Base-by-base conservation (phyloP, 23 tunicate species). In the Corella eumyota region DNA sequence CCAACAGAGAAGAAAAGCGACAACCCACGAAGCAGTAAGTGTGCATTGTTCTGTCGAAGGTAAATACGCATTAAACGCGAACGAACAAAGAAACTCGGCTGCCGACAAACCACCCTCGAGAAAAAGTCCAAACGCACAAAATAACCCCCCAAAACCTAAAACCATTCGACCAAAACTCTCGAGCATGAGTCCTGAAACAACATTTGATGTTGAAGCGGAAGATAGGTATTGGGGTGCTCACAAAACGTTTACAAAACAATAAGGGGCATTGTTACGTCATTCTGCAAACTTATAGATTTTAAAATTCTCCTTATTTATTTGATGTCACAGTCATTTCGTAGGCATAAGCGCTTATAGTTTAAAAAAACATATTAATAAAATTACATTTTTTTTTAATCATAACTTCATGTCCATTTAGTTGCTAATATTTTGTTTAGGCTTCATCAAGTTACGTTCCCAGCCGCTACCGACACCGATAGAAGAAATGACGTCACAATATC, bases 181-280 rank as follows among this genome's bases (percentile, higher is more conserved):
- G n/a, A n/a, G n/a, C n/a, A n/a, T n/a, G n/a, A n/a, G n/a, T n/a
- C 82, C 82, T 40, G 63, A 55, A 11, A 66, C 73, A 7, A 61
- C 49, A 25, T 75, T 75, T 75, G 73, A 44, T 46, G 67, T 75
- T 1, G 82, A 75, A 46, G 82, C 82, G 22, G 82, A 75, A 26
- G 82, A 75, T 56, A 57, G 82, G 36, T 75, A 75, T 46, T 75
- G 82, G 82, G 73, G 58, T 32, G 64, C 82, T 4, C 68, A 32
- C 30, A 51, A 51, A 51, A 7, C 57, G 5, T 19, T 7, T 7
- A 51, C 6, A 25, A 51, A 51, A 15, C 11, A 11, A 40, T 40
- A 40, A 15, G 13, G 11, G 48, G 11, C 48, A 9, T 40, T 11
- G 48, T 40, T 40, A n/a, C 48, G 48, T 11, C 48, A 40, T 40